These are phyloP conservation scores for Clanis bilineata DNA, from an alignment of 2,888 invertebrate genomes.

Conservation along the genomic window DNA sequence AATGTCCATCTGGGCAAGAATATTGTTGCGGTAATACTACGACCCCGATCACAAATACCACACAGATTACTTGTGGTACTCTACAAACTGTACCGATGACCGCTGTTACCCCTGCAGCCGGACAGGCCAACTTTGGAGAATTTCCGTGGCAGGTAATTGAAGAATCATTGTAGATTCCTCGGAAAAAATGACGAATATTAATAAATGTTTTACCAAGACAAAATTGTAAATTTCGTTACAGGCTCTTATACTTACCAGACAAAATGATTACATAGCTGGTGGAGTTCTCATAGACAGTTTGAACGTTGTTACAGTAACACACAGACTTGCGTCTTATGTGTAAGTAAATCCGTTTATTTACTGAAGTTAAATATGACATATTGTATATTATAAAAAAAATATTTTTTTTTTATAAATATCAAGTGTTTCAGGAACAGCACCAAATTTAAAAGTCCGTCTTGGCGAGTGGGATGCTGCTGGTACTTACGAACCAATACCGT, in stretches of 20 bases:
- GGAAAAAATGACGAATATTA: too few relatives aligned
- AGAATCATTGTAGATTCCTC: neutral
- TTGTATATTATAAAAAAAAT: neutral
- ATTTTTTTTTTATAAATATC: neutral
- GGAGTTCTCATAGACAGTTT: conserved; percentile 86
- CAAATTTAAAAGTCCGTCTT: conserved; percentile 85
- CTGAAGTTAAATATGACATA: neutral
- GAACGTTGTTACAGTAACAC: conserved; percentile 88
- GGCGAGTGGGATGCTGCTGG: conserved; percentile 89
- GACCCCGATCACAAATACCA: conserved; percentile 17
- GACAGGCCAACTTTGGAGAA: conserved; percentile 85
- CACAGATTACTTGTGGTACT: conserved; percentile 68
- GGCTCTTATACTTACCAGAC: conserved; percentile 80
- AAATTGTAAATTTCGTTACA: conserved; percentile 34
- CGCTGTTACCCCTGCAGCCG: conserved; percentile 61
- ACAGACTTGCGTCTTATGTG: conserved; percentile 84
- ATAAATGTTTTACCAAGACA: neutral
- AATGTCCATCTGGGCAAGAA: conserved; percentile 67
- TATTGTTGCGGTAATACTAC: conserved; percentile 63
- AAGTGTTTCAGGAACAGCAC: conserved; percentile 72
- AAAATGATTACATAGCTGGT: conserved; percentile 86
- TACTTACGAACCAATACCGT: conserved; percentile 84
- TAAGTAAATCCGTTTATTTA: conserved; percentile 55
- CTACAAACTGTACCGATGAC: conserved; percentile 59
- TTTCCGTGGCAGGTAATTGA: conserved; percentile 87